phyloP scores from a whole-genome alignment of 2,888 invertebrate genomes.

The Adelphocoris suturalis region DNA sequence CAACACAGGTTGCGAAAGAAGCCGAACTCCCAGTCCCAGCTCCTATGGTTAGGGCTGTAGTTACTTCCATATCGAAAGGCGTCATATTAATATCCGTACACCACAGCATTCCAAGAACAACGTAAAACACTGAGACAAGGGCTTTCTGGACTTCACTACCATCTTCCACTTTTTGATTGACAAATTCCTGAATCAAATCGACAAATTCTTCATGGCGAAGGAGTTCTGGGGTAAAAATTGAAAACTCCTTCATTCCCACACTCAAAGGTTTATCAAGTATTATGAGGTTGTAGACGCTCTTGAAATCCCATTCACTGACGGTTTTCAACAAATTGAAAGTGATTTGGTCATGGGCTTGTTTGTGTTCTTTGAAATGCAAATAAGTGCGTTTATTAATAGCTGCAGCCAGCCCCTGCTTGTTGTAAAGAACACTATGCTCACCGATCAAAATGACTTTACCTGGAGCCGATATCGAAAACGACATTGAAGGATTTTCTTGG shows the following conservation, averaged over 20 bases:
- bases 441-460: conserved; percentile 98
- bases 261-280: conserved; percentile 72
- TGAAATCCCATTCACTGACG: conserved; percentile 74
- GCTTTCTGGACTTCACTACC: conserved; percentile 71
- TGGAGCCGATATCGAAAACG: conserved; percentile 88
- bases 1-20: conserved; percentile 91
- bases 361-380: conserved; percentile 80
- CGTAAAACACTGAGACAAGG: conserved; percentile 73
- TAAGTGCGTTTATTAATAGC: conserved; percentile 90
- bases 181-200: conserved; percentile 79
- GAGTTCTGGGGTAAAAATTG: conserved; percentile 78
- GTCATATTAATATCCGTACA: conserved; percentile 73
- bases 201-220: conserved; percentile 80
- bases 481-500: conserved; percentile 27
- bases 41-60: conserved; percentile 87
- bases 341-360: conserved; percentile 74
- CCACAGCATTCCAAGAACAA: conserved; percentile 74
- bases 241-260: conserved; percentile 68
- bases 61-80: conserved; percentile 76
- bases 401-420: conserved; percentile 95
- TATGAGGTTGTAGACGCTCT: conserved; percentile 72
- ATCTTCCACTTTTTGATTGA: conserved; percentile 77
- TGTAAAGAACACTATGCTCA: conserved; percentile 97
- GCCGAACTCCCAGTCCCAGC: conserved; percentile 97
- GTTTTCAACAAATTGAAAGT: conserved; percentile 73